These are phyloP conservation scores for Pseudobourletiella spinata DNA, from an alignment of 1,140 invertebrate species.

Conservation along the genomic window DNA sequence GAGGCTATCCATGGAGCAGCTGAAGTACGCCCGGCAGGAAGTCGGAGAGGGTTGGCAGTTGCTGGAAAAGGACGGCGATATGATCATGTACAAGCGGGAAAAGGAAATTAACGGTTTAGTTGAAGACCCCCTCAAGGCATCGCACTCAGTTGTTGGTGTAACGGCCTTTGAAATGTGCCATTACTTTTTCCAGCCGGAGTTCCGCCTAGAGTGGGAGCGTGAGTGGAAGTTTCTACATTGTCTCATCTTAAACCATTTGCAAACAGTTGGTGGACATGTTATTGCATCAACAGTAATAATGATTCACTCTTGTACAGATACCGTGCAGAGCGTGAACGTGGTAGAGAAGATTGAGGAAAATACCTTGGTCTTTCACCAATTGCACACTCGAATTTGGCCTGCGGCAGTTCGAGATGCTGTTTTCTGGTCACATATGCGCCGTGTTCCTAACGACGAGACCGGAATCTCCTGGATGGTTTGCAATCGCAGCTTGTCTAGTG, in stretches of 20 bases:
- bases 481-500: background rate
- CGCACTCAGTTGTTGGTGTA: background rate
- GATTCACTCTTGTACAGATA: background rate
- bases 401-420: constrained; percentile 92
- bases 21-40: background rate
- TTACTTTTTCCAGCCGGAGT: background rate
- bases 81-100: background rate
- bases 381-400: constrained; percentile 97
- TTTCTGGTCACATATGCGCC: constrained; percentile 95
- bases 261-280: too few relatives aligned
- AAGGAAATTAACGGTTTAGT: background rate
- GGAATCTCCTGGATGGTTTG: constrained; percentile 48
- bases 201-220: background rate
- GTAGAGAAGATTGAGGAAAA: background rate
- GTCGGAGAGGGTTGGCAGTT: background rate
- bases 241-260: too few relatives aligned
- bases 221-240: background rate
- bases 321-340: background rate
- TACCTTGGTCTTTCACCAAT: constrained; percentile 67
- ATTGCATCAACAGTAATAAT: too few relatives aligned
- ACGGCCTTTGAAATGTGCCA: background rate
- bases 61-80: background rate
- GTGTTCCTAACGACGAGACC: constrained; percentile 59
- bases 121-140: background rate
- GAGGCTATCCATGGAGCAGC: background rate